A percentile compares a stretch with the other conserved stretches of the same genome.
These are phyloP conservation scores for Cherax quadricarinatus DNA, from an alignment of 1,140 invertebrate species.

Conservation along the genomic window DNA sequence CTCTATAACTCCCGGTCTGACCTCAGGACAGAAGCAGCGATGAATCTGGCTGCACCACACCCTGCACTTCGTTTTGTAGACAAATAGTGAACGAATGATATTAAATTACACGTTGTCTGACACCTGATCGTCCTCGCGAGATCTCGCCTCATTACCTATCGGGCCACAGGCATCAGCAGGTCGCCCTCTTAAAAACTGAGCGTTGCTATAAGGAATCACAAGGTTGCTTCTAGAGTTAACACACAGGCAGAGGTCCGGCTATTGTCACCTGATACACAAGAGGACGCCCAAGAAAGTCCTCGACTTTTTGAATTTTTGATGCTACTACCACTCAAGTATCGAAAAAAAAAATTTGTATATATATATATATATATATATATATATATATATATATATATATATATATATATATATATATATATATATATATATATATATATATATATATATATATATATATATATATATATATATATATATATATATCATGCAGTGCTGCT, in stretches of 20 bases:
- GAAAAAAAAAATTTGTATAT: neutral
- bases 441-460: too few species aligned
- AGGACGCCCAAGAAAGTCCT: conserved; percentile 25
- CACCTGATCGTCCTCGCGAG: conserved; percentile 56
- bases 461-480: too few species aligned
- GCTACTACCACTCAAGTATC: conserved; percentile 14
- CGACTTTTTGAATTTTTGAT: conserved; percentile 14
- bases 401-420: too few species aligned
- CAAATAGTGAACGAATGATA: conserved; percentile 56
- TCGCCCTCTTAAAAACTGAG: neutral
- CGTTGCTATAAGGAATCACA: conserved; percentile 21
- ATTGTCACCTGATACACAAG: neutral
- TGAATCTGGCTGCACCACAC: neutral
- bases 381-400: too few species aligned
- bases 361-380: too few species aligned
- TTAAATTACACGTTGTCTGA: conserved; percentile 49
- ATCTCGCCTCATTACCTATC: conserved; percentile 59
- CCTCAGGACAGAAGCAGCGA: too few species aligned
- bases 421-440: too few species aligned
- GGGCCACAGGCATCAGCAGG: conserved; percentile 30
- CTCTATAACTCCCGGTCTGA: too few species aligned
- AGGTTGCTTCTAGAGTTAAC: neutral
- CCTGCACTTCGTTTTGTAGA: neutral
- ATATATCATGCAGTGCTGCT: too few species aligned
- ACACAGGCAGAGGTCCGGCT: neutral